phyloP scores from a whole-genome alignment of 2,888 invertebrate species.

The Cheilosia variabilis region DNA sequence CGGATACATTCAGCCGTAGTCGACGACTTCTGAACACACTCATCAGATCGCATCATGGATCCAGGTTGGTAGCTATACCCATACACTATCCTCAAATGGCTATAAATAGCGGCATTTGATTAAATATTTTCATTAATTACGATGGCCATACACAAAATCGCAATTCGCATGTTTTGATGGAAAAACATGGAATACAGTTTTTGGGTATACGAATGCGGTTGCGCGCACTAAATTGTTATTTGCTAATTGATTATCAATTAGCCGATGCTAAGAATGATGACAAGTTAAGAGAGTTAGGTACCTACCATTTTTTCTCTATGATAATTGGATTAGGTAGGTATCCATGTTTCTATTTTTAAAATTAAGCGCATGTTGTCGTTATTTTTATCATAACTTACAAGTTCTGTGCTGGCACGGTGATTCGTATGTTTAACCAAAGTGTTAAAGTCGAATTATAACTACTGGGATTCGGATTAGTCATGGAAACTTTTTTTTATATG shows the following conservation, averaged over 20 bases:
- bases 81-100: background rate
- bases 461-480: background rate
- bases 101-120: slow-evolving; percentile 33
- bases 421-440: background rate
- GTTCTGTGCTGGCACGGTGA: slow-evolving; percentile 24
- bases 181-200: too few species aligned
- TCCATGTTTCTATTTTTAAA: slow-evolving; percentile 36
- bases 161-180: background rate
- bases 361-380: slow-evolving; percentile 35
- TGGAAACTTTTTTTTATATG: too few species aligned
- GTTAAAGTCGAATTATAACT: background rate
- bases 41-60: slow-evolving; percentile 47
- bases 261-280: slow-evolving; percentile 36
- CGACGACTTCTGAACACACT: background rate
- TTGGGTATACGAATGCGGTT: background rate
- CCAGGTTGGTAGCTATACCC: slow-evolving; percentile 59
- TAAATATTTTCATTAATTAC: slow-evolving; percentile 54
- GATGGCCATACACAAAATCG: slow-evolving; percentile 29
- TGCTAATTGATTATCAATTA: slow-evolving; percentile 53
- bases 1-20: slow-evolving; percentile 34
- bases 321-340: slow-evolving; percentile 40
- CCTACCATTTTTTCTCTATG: slow-evolving; percentile 18
- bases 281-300: slow-evolving; percentile 13
- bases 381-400: slow-evolving; percentile 38
- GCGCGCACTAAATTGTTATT: slow-evolving; percentile 10